Percentiles rank a stretch among this genome's conserved stretches.
Conservation (phyloP, 2,888 invertebrate species). For the Drosophila birchii region DNA sequence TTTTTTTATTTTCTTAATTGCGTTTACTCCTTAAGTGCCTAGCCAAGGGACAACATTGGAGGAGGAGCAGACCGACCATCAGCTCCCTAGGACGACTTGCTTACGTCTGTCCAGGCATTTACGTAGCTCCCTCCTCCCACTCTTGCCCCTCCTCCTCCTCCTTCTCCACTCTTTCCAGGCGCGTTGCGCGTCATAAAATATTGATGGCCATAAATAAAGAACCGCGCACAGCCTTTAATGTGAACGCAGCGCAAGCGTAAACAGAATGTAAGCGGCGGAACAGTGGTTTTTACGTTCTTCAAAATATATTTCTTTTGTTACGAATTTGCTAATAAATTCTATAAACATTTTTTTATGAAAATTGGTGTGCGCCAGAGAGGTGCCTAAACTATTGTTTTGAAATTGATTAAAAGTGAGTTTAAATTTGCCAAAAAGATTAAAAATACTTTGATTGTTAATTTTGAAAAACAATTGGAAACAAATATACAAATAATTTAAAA, state of each 20-base stretch:
- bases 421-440: not conserved
- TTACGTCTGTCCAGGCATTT: constrained; percentile 41
- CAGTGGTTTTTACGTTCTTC: constrained; percentile 37
- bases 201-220: constrained; percentile 74
- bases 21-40: constrained; percentile 33
- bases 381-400: not conserved
- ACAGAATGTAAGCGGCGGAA: constrained; percentile 48
- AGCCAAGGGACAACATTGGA: not conserved
- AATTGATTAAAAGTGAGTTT: not conserved
- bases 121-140: not conserved
- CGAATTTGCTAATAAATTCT: constrained; percentile 9
- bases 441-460: not conserved
- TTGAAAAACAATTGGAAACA: not conserved
- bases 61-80: not conserved
- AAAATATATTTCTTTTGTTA: constrained; percentile 1
- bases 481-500: not conserved
- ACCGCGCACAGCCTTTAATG: constrained; percentile 72
- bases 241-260: constrained; percentile 41
- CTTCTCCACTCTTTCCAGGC: constrained; percentile 45
- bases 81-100: constrained; percentile 25
- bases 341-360: not conserved
- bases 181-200: constrained; percentile 74
- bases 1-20: constrained; percentile 28
- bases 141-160: not conserved
- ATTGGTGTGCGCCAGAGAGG: not conserved